Base-by-base conservation (phyloP, 2,797 vertebrate species). In the Clarias pachynema region DNA sequence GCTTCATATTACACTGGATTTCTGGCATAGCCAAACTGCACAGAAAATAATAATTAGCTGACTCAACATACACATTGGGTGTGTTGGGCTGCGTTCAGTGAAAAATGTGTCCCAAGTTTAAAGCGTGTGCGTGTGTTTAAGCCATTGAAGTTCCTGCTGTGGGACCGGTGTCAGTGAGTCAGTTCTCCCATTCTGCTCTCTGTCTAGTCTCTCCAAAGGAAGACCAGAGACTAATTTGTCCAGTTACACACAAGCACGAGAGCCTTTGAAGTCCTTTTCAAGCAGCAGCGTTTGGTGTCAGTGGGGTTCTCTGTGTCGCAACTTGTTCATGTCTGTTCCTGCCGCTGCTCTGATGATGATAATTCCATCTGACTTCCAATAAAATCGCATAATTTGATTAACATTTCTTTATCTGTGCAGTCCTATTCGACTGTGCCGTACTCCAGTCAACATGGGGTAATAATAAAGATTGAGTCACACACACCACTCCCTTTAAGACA, bases 141-240 rank as follows among this genome's bases (percentile, higher is more conserved):
- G 53, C 56, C 53, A 34, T 29, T 34, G 24, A 59, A 24, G 18
- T 59, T 65, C 63, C 9, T 60, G 69, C 49, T 53, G 6, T 59
- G 40, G 66, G 31, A 24, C 56, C 65, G 49, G 75, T 65, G 73
- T 29, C 49, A 34, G 65, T 87, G 87, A 86, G 79, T 90, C 89
- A 85, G 59, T 49, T 70, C 59, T 86, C 60, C 84, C 84, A 22
- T 80, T 84, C 56, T 80, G 79, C 34, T 7, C 10, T 57, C 59
- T 84, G 16, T 40, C 5, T 20, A 60, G 72, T 44, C 66, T 74
- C 85, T 74, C 83, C 70, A 74, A 26, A 74, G 44, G 14, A 16
- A 74, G 40, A n/a, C 18, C 26, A 53, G 40, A 75, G 65, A 79
- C 44, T 18, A 34, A 37, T 82, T 69, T 70, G 29, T 82, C 44